Evolutionary conservation across 2,888 invertebrate species (phyloP), one percentile per base, ranked within the genome.

Genomic region (Gari tellinella): DNA sequence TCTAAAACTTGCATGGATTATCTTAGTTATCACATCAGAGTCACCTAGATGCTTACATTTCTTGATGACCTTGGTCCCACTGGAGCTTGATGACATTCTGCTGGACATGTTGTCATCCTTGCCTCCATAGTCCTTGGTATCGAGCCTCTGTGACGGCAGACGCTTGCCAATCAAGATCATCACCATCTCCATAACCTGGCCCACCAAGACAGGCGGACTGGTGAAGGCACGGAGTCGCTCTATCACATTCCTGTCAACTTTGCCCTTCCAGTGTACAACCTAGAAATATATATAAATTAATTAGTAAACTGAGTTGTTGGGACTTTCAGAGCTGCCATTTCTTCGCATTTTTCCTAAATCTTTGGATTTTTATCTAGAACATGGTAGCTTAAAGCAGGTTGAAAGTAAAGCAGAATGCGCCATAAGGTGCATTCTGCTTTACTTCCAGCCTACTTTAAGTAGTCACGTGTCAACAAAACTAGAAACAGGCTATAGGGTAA

Each of bases 171-270:
- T 90, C 58, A 92, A 84, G 45, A 88, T 89, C 89, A 92, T 89
- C 23, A 91, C 88, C 92, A 92, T 92, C 81, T 92, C 92, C 87
- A 92, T 89, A 55, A 92, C 90, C 63, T 90, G 90, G 15, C 91
- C 91, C 3, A 92, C 91, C 40, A 91, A 80, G 14, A 87, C 19
- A 5, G 92, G 90, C 3, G 92, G 92, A 64, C 89, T 91, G 51
- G 87, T 73, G 79, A 92, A 91, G 0, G 84, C 87, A 52, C 85
- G 81, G 26, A 92, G 82, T 46, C 90, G 81, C 80, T 92, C 92
- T 25, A 92, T 89, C 72, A 90, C 90, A 19, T 84, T 73, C 15
- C 90, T 82, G 80, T 92, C 92, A 5, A 92, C 91, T 60, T 88
- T 88, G 41, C 72, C 67, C 70, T 85, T 89, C 91, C 92, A 92